Evolutionary conservation across 2,113 vertebrate genomes (phyloP), one percentile per base, ranked within the genome.

Genomic region (Sander vitreus): DNA sequence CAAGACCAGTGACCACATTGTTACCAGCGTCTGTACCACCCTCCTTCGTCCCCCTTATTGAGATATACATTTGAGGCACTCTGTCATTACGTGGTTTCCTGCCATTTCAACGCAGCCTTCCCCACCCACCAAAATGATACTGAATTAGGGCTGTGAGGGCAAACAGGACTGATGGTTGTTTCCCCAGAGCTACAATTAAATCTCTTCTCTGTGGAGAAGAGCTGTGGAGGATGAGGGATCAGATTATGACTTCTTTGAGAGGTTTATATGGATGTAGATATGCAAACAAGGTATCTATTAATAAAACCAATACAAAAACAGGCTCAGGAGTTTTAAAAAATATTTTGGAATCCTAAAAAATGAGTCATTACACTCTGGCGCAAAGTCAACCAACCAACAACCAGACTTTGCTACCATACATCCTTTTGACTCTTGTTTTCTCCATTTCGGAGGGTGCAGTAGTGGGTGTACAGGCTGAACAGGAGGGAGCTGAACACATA

Each of bases 21-120:
- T 84, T 88, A 85, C 60, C 58, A 65, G 76, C 27, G 30, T 84
- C 83, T 83, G 85, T 82, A 66, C 84, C 80, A 58, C 83, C 80
- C 53, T 88, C 64, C 76, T 66, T 72, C 36, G 51, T 53, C 54
- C 58, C 79, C 84, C 76, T 77, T 84, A 69, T 82, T 85, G 64
- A 75, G 85, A 92, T 89, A 88, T 90, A 89, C 85, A 93, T 84
- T 85, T 57, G 66, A 85, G 51, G 50, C 75, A 78, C 69, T 72
- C 78, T 88, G 85, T 91, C 80, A 89, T 94, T 93, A 91, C 45
- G 88, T 90, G 93, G 91, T 91, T 93, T 93, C 87, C 76, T 89
- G 88, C 74, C 77, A 60, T 91, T 91, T 88, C 83, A 81, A 64
- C 33, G 15, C 65, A 81, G 84, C 78, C 81, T 83, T 81, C 81